Conservation (phyloP, 2,113 vertebrate species). For the Turdus rufiventris region DNA sequence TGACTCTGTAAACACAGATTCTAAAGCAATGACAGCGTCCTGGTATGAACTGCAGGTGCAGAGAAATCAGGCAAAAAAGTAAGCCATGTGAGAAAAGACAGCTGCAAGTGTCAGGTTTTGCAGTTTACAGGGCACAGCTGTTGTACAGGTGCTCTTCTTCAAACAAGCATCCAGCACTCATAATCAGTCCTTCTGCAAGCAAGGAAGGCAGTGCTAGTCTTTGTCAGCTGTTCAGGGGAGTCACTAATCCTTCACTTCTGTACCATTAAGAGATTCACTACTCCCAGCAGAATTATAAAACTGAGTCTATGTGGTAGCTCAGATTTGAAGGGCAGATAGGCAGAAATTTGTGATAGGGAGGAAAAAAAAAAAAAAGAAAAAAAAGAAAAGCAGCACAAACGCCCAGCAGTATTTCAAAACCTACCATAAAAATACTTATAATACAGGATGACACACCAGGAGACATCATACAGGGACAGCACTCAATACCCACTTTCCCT, state of each 20-base stretch:
- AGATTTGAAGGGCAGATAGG: background rate
- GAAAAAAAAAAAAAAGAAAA: too few relatives aligned
- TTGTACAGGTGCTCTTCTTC: background rate
- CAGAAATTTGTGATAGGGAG: background rate
- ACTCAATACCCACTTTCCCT: background rate
- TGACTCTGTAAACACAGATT: background rate
- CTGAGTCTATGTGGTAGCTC: background rate
- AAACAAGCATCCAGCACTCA: background rate
- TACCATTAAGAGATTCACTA: background rate
- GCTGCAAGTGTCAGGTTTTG: background rate
- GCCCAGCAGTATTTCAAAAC: background rate
- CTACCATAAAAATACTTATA: background rate
- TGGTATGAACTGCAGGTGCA: background rate
- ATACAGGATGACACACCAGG: background rate
- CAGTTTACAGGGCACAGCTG: background rate
- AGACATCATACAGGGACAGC: background rate
- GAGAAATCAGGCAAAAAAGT: background rate
- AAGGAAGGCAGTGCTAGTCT: background rate
- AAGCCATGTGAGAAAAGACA: background rate
- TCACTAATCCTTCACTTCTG: background rate
- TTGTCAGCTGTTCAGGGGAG: background rate
- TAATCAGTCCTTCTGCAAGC: background rate
- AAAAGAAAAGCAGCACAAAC: background rate
- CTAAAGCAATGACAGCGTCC: background rate
- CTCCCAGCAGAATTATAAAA: background rate